phyloP scores from a whole-genome alignment of 35 echinoderm and acorn worm species.

The Ophioderma brevispina region DNA sequence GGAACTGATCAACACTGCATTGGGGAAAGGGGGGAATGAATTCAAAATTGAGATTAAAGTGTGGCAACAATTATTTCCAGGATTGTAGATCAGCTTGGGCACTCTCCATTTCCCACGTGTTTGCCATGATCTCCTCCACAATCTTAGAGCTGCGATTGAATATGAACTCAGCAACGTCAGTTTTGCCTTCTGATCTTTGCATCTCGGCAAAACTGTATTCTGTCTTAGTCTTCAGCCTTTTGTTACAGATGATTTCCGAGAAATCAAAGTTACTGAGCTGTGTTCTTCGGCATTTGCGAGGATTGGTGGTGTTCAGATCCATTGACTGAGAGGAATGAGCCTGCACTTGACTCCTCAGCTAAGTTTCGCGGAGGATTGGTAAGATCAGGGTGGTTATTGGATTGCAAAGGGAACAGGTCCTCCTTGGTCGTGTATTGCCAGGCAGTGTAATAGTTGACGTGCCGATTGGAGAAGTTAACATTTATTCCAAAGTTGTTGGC shows the following conservation, averaged over 20 bases:
- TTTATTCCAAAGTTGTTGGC: background rate
- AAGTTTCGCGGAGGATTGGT: background rate
- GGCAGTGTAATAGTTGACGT: slow-evolving; percentile 42
- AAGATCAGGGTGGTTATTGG: background rate
- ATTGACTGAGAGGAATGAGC: too few relatives aligned
- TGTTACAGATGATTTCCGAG: background rate
- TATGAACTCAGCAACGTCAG: background rate
- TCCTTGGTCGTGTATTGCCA: slow-evolving; percentile 27
- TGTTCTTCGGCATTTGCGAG: background rate
- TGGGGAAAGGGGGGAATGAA: too few relatives aligned
- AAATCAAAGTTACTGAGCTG: background rate
- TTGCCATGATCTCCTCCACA: background rate
- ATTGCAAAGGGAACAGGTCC: background rate
- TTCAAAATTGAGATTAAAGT: too few relatives aligned
- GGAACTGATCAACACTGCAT: too few relatives aligned
- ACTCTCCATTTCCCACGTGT: background rate
- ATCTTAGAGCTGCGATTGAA: background rate
- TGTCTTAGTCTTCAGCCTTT: background rate
- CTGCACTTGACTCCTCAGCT: too few relatives aligned
- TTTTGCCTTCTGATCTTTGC: background rate
- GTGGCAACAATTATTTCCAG: too few relatives aligned
- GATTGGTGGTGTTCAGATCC: too few relatives aligned
- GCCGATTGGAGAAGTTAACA: slow-evolving; percentile 24
- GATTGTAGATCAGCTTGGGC: background rate
- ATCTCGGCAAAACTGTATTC: background rate